phyloP scores from a whole-genome alignment of 2,113 vertebrate species.

The Amphilophus citrinellus region DNA sequence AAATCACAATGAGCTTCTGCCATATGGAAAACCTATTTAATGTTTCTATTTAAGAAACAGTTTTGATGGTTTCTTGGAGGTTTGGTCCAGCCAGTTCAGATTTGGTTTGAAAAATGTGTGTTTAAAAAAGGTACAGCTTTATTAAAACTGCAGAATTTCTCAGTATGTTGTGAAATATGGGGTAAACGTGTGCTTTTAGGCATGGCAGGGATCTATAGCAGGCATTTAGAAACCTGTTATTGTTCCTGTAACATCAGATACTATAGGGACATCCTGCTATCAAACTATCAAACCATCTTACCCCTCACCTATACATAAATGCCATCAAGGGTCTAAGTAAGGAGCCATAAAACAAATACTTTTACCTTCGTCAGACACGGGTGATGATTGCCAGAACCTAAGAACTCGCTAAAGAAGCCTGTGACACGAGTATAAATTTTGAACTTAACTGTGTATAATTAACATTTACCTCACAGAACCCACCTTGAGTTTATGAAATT shows the following conservation, averaged over 20 bases:
- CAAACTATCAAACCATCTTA: too few species aligned
- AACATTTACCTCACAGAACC: neutral
- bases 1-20: neutral
- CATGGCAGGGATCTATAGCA: neutral
- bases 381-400: neutral
- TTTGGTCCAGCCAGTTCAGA: neutral
- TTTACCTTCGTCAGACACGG: neutral
- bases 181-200: accelerated
- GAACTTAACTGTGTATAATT: neutral
- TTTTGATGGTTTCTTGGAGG: neutral
- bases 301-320: neutral
- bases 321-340: neutral
- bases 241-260: neutral
- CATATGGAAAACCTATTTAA: neutral
- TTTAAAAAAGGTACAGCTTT: neutral
- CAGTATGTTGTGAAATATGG: neutral
- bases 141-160: neutral
- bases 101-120: neutral
- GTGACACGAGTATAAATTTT: neutral
- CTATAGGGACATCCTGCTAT: too few species aligned
- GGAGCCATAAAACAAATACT: neutral
- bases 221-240: neutral
- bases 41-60: neutral
- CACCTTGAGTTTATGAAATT: neutral
- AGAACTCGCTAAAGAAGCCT: neutral